A percentile compares a stretch with the other conserved stretches of the same genome.
phyloP scores from a whole-genome alignment of 2,888 invertebrate species.

The Drosophila flavopinicola region DNA sequence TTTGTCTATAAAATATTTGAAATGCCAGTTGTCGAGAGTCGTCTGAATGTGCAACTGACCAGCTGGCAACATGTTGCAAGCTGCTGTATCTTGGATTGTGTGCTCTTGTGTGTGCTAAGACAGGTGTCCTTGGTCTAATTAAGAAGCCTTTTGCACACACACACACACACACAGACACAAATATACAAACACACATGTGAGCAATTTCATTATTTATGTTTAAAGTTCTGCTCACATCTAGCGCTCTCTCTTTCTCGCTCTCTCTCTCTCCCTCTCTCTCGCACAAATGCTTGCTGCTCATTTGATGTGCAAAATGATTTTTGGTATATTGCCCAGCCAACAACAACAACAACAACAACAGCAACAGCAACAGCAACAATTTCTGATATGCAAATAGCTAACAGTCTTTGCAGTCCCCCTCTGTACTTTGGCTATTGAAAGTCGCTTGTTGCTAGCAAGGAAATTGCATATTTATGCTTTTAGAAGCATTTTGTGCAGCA shows the following conservation, averaged over 20 bases:
- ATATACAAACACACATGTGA: constrained; percentile 5
- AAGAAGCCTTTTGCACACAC: constrained; percentile 53
- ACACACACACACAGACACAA: constrained; percentile 7
- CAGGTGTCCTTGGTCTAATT: constrained; percentile 73
- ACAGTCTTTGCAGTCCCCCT: constrained; percentile 16
- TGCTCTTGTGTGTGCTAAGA: constrained; percentile 6
- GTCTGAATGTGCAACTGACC: constrained; percentile 14
- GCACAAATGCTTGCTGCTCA: constrained; percentile 53
- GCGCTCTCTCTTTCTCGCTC: background rate
- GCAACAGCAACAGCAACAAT: constrained; percentile 36
- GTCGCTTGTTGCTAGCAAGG: constrained; percentile 43
- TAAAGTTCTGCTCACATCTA: constrained; percentile 39
- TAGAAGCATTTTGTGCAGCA: constrained; percentile 46
- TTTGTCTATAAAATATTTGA: constrained; percentile 40
- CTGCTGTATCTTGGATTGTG: constrained; percentile 21
- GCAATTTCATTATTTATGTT: constrained; percentile 62
- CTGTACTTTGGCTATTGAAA: constrained; percentile 33
- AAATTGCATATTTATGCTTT: constrained; percentile 73
- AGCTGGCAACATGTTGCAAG: constrained; percentile 44
- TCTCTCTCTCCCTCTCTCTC: background rate
- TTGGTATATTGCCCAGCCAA: constrained; percentile 31
- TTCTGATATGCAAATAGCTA: constrained; percentile 72
- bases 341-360: too few species aligned
- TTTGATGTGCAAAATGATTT: constrained; percentile 66
- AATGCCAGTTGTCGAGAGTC: constrained; percentile 5